Evolutionary conservation across 2,113 vertebrate species (phyloP).

Genomic region (Barbus barbus): DNA sequence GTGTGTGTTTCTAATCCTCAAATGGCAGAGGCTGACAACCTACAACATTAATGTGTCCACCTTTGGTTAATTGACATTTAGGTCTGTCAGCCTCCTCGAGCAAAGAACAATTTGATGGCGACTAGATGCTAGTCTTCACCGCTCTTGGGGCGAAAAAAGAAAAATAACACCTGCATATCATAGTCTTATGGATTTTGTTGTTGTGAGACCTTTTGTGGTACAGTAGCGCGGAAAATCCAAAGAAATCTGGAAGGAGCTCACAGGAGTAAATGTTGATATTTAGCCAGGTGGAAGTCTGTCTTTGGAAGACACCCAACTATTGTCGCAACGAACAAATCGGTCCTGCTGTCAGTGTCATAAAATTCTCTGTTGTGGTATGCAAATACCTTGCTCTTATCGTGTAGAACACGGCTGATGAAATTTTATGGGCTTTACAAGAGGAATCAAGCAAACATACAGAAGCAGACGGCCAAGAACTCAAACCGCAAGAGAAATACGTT

Average conservation of each 20-base stretch:
- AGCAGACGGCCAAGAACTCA: constrained; percentile 63
- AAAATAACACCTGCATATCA: constrained; percentile 18
- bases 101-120: constrained; percentile 46
- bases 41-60: constrained; percentile 64
- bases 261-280: background rate
- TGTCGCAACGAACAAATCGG: constrained; percentile 67
- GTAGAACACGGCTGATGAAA: too few relatives aligned
- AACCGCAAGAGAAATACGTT: constrained; percentile 68
- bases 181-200: constrained; percentile 10
- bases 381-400: constrained; percentile 75
- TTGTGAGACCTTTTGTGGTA: background rate
- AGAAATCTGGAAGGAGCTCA: background rate
- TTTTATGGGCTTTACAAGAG: constrained; percentile 62
- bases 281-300: constrained; percentile 52
- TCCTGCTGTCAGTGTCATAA: constrained; percentile 69
- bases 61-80: constrained; percentile 73
- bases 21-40: constrained; percentile 65
- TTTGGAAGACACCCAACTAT: constrained; percentile 47
- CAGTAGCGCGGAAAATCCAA: background rate
- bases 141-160: background rate
- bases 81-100: constrained; percentile 57
- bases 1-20: constrained; percentile 70
- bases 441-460: constrained; percentile 62
- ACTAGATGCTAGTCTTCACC: background rate
- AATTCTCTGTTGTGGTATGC: constrained; percentile 73